Conservation (phyloP, 1,140 invertebrate genomes). For the Homalodisca vitripennis region DNA sequence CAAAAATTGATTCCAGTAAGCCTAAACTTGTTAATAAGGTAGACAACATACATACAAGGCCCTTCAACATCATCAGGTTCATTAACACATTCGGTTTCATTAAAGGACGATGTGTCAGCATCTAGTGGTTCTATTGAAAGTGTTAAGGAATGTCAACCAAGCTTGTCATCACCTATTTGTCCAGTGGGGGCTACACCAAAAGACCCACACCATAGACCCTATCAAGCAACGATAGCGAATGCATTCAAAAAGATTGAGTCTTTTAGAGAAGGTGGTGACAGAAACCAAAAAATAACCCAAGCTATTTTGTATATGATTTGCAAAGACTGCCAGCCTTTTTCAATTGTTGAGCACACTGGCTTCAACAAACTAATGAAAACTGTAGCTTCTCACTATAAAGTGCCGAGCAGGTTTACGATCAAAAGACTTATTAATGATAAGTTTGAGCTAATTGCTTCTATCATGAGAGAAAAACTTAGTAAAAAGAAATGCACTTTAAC, state of each 20-base stretch:
- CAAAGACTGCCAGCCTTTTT: constrained; percentile 46
- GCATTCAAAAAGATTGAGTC: constrained; percentile 27
- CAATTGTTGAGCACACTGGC: constrained; percentile 47
- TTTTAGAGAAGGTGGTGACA: constrained; percentile 28
- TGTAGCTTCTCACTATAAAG: constrained; percentile 45
- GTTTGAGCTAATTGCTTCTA: constrained; percentile 42
- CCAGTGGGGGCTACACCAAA: constrained; percentile 13
- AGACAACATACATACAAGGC: constrained; percentile 13
- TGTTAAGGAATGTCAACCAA: constrained; percentile 6
- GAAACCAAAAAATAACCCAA: constrained; percentile 34
- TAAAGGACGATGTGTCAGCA: no score
- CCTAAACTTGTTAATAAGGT: background rate
- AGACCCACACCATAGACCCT: constrained; percentile 1
- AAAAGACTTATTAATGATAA: constrained; percentile 42
- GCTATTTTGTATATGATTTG: constrained; percentile 44
- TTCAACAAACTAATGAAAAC: constrained; percentile 47
- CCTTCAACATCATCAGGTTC: constrained; percentile 13
- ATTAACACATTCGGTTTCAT: no score
- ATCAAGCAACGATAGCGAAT: constrained; percentile 14
- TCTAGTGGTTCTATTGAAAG: background rate
- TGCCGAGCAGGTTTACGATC: constrained; percentile 43
- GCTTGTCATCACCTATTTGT: constrained; percentile 9
- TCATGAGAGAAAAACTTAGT: constrained; percentile 39
- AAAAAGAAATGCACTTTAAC: constrained; percentile 40
- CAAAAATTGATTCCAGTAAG: constrained; percentile 17